A percentile compares a stretch with the other conserved stretches of the same genome.
Evolutionary conservation across 2,888 invertebrate genomes (phyloP).

Genomic region (Drosophila demipolita): DNA sequence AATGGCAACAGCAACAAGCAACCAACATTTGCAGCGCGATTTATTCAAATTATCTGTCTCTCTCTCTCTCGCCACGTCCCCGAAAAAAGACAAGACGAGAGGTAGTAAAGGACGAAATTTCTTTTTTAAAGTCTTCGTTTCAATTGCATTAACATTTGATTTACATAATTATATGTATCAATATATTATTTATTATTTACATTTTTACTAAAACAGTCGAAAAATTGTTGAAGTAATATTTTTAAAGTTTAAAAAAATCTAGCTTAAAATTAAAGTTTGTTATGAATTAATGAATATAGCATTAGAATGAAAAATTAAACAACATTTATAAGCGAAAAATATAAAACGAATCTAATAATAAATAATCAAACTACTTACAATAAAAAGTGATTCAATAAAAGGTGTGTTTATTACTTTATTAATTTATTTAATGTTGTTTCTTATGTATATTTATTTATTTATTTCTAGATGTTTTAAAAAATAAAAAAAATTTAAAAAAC

Average conservation of each 20-base stretch:
- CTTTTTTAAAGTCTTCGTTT: neutral
- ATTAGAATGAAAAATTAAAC: neutral
- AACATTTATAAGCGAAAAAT: neutral
- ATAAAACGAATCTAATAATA: neutral
- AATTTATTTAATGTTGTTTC: neutral
- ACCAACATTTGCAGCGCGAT: conserved; percentile 20
- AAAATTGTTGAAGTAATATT: neutral
- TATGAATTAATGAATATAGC: neutral
- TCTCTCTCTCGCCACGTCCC: too few relatives aligned
- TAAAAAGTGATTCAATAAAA: neutral
- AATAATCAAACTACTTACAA: neutral
- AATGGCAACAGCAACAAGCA: conserved; percentile 4
- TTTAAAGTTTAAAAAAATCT: neutral
- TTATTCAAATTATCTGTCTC: conserved; percentile 29
- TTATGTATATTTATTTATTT: neutral
- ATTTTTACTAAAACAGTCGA: neutral
- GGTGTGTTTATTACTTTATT: neutral
- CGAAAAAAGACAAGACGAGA: neutral
- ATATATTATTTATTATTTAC: neutral
- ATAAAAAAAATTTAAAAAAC: neutral
- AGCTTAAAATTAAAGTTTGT: neutral
- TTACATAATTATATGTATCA: neutral
- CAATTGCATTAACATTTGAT: neutral
- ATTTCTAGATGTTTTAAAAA: neutral
- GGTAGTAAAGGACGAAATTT: neutral